Conservation (phyloP, 2,113 vertebrate species). For the Beaufortia kweichowensis region DNA sequence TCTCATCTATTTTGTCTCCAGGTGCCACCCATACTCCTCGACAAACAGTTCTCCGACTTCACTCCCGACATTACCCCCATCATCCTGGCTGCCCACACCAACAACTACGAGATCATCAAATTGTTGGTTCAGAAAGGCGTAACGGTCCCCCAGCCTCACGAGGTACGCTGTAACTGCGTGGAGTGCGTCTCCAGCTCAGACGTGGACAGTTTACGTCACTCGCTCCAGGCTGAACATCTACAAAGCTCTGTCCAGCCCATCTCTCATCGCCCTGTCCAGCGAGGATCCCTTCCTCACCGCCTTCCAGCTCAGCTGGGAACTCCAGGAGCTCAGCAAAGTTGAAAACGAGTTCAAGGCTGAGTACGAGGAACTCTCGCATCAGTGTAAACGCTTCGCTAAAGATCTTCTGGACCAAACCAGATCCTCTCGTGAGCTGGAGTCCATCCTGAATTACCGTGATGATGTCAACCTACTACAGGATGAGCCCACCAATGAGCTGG, state of each 20-base stretch:
- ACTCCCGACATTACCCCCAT: constrained; percentile 97
- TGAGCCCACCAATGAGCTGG: constrained; percentile 86
- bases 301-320: constrained; percentile 96
- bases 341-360: constrained; percentile 97
- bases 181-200: constrained; percentile 92
- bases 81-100: constrained; percentile 96
- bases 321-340: constrained; percentile 92
- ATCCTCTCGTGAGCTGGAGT: constrained; percentile 92
- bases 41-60: constrained; percentile 97
- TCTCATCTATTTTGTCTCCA: constrained; percentile 57
- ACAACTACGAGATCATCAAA: constrained; percentile 98
- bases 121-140: constrained; percentile 92
- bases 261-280: constrained; percentile 90
- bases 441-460: constrained; percentile 94
- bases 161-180: constrained; percentile 91
- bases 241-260: constrained; percentile 90
- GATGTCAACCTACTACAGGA: constrained; percentile 87
- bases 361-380: constrained; percentile 89
- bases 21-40: constrained; percentile 90
- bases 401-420: constrained; percentile 95
- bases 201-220: constrained; percentile 92
- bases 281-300: constrained; percentile 97
- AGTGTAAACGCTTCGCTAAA: constrained; percentile 94
- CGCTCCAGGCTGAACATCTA: constrained; percentile 96
- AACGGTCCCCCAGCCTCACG: constrained; percentile 91